These are phyloP conservation scores for Nomada ferruginata DNA, from an alignment of 2,888 invertebrate genomes.

Conservation along the genomic window DNA sequence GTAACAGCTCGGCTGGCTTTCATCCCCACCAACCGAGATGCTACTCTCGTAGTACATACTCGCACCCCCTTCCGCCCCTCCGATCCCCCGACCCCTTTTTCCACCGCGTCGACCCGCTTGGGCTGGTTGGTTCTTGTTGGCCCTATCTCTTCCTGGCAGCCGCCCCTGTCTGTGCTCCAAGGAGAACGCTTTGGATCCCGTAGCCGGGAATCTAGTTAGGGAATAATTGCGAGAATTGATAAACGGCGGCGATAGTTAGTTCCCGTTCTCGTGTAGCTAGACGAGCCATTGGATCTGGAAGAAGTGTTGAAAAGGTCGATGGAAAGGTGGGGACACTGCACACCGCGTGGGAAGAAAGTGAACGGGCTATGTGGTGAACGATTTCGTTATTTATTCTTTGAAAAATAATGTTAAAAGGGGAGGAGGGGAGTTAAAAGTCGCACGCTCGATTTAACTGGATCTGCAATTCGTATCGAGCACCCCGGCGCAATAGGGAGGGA, in stretches of 20 bases:
- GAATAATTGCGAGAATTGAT: slow-evolving; percentile 39
- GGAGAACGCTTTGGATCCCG: slow-evolving; percentile 26
- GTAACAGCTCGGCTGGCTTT: slow-evolving; percentile 70
- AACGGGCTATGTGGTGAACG: too few species aligned
- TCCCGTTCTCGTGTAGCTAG: neutral
- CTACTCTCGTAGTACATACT: slow-evolving; percentile 49
- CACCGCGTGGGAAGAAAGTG: too few species aligned
- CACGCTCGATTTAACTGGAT: slow-evolving; percentile 42
- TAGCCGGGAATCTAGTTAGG: slow-evolving; percentile 8
- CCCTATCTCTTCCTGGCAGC: slow-evolving; percentile 56
- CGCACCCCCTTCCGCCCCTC: slow-evolving; percentile 1
- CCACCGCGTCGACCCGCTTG: slow-evolving; percentile 15
- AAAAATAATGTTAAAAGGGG: too few species aligned
- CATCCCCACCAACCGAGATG: slow-evolving; percentile 57
- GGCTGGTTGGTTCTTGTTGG: slow-evolving; percentile 46
- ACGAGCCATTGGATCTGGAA: neutral
- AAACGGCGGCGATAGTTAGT: slow-evolving; percentile 32
- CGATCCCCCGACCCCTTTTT: slow-evolving; percentile 7
- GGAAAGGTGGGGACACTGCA: neutral
- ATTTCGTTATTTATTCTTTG: too few species aligned
- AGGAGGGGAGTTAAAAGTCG: too few species aligned
- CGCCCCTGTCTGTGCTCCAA: slow-evolving; percentile 36
- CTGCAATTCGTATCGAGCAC: slow-evolving; percentile 33
- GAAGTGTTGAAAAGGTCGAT: neutral
- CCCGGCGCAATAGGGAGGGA: neutral